Percentiles rank a stretch among this genome's conserved stretches.
Conservation (phyloP, 2,888 invertebrate genomes). For the Drosophila nr. perissopoda region DNA sequence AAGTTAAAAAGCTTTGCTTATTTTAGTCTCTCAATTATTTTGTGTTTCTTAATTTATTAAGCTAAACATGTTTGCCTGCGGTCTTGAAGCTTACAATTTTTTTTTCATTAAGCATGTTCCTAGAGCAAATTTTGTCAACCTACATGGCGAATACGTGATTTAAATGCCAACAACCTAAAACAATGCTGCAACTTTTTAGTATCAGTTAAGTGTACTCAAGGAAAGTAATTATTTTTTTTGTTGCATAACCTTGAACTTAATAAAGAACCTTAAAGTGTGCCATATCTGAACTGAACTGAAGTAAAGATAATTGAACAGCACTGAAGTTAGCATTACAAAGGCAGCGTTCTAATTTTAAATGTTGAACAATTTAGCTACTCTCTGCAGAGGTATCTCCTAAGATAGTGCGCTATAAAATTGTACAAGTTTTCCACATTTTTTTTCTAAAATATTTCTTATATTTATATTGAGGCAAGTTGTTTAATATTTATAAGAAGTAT, state of each 20-base stretch:
- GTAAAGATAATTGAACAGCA: background rate
- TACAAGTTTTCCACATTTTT: background rate
- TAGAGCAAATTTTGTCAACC: constrained; percentile 10
- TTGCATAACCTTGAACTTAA: background rate
- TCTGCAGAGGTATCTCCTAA: background rate
- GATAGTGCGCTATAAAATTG: background rate
- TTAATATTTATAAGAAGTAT: background rate
- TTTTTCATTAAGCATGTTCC: constrained; percentile 46
- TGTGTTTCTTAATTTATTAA: constrained; percentile 21
- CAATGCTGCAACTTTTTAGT: constrained; percentile 23
- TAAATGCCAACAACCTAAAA: constrained; percentile 31
- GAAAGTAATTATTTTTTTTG: background rate
- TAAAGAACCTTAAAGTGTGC: background rate
- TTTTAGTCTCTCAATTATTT: constrained; percentile 7
- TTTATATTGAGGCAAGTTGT: background rate
- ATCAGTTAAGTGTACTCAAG: constrained; percentile 1
- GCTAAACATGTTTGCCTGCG: constrained; percentile 40
- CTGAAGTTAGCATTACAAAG: background rate
- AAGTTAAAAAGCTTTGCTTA: constrained; percentile 6
- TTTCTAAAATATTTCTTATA: background rate
- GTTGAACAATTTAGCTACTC: background rate
- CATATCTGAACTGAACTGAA: background rate
- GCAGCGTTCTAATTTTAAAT: background rate
- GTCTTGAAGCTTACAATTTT: constrained; percentile 35
- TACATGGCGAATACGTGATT: constrained; percentile 37